phyloP scores from a whole-genome alignment of 1,140 invertebrate species.

The Holcopasites calliopsidis region DNA sequence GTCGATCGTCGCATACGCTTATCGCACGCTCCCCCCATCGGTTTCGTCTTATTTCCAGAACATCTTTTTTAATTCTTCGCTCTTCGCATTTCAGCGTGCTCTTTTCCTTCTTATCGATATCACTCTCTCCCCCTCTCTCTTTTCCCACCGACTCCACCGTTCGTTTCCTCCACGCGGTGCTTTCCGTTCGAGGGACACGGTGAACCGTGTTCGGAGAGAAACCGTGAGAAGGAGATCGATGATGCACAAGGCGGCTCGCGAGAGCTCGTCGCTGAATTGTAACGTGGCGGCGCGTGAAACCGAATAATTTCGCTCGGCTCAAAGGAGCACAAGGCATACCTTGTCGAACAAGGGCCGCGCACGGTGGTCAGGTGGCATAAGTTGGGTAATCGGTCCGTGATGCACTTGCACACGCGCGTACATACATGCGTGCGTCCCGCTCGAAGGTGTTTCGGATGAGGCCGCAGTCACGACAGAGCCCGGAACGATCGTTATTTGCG shows the following conservation, averaged over 20 bases:
- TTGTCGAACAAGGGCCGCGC: not conserved
- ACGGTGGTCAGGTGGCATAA: not conserved
- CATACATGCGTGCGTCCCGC: no score
- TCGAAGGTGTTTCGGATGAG: not conserved
- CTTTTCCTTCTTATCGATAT: not conserved
- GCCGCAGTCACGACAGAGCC: not conserved
- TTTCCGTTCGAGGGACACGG: constrained; percentile 12
- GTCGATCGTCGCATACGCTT: constrained; percentile 79
- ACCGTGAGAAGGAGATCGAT: constrained; percentile 76
- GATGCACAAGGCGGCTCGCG: constrained; percentile 31
- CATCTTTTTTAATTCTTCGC: constrained; percentile 75
- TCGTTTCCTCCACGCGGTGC: constrained; percentile 1
- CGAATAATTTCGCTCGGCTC: not conserved
- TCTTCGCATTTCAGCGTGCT: constrained; percentile 38
- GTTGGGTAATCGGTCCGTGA: not conserved
- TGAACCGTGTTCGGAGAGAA: constrained; percentile 61
- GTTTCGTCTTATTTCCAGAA: constrained; percentile 77
- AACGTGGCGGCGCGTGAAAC: not conserved
- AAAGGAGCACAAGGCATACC: constrained; percentile 1
- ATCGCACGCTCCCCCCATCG: constrained; percentile 77
- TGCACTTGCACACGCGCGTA: not conserved
- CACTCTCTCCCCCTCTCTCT: not conserved
- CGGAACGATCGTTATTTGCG: not conserved
- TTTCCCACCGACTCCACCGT: not conserved
- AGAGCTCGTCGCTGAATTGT: constrained; percentile 8